Evolutionary conservation across 2,797 vertebrate species (phyloP), one percentile per base, ranked within the genome.

Genomic region (Alosa sapidissima): DNA sequence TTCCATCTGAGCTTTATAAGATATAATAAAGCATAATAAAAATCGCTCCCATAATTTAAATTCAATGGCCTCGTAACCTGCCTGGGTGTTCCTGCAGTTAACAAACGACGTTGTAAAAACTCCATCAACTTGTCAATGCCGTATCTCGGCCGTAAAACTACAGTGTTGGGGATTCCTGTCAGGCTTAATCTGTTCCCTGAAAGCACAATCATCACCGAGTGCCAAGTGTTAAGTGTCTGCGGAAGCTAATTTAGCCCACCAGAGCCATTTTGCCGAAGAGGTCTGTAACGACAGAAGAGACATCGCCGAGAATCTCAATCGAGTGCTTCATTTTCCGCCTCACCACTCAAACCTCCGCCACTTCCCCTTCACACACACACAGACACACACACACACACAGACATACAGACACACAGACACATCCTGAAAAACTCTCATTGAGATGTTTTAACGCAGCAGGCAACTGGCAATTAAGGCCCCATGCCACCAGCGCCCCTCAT

Each of bases 401-500:
- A 62, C 21, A 62, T 2, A 58, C 14, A 58, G 8, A 54, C 16
- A 81, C 75, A 60, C 21, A n/a, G 19, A 6, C 55, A 7, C 21
- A 55, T 55, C 11, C 41, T 19, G 45, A n/a, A 41, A 47, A 72
- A 49, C n/a, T 55, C 83, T 75, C 8, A 51, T 21, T 75, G 83
- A 84, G 68, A 81, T 75, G 72, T 81, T 55, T 81, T 75, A 75
- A 81, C 52, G 52, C 51, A 55, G 54, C 54, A 41, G 62, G 24
- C 78, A 51, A 28, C 58, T 14, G 48, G 75, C 55, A 81, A 81
- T 75, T 24, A 78, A 78, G 41, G 36, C 72, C 41, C 72, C 16
- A 45, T 78, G 41, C 72, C 72, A 78, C 36, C 72, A 47, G 16
- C 41, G 6, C 41, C 3, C 11, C 72, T 78, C 72, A 47, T 78